Percentiles rank a stretch among this genome's conserved stretches.
Evolutionary conservation across 1,140 invertebrate species (phyloP).

Genomic region (Panagrolaimus sp.): DNA sequence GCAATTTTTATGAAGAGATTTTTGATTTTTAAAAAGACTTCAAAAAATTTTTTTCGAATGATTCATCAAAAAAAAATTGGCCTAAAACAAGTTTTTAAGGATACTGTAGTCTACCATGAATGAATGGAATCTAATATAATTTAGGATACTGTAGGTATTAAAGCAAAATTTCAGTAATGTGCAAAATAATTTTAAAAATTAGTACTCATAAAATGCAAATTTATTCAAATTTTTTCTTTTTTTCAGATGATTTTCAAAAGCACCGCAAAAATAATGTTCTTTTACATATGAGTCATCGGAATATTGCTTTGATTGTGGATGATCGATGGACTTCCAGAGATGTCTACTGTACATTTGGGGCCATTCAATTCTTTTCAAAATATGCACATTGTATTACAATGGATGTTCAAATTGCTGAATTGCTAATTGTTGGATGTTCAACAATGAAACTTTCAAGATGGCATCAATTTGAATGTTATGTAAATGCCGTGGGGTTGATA

Average conservation of each 20-base stretch:
- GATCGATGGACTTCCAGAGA: conserved; percentile 25
- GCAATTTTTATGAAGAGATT: too few species aligned
- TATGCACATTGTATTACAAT: conserved; percentile 22
- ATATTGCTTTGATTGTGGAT: conserved; percentile 16
- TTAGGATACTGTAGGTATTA: too few species aligned
- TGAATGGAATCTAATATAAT: too few species aligned
- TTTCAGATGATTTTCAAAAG: not conserved
- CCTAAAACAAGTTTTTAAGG: too few species aligned
- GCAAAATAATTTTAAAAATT: too few species aligned
- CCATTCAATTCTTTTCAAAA: conserved; percentile 24
- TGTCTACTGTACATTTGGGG: conserved; percentile 5
- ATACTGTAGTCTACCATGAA: too few species aligned
- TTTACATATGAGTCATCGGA: conserved; percentile 20
- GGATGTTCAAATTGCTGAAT: conserved; percentile 12
- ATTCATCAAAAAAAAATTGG: too few species aligned
- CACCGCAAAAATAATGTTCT: conserved; percentile 16
- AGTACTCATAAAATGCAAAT: not conserved
- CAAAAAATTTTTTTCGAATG: too few species aligned
- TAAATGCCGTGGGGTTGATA: conserved; percentile 21
- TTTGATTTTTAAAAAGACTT: too few species aligned
- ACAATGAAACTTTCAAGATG: conserved; percentile 25
- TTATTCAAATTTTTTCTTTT: not conserved
- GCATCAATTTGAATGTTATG: conserved; percentile 26
- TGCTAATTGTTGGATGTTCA: conserved; percentile 19
- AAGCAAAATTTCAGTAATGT: too few species aligned